A percentile compares a stretch with the other conserved stretches of the same genome.
phyloP scores from a whole-genome alignment of 1,140 invertebrate genomes.

The Hyles euphorbiae region DNA sequence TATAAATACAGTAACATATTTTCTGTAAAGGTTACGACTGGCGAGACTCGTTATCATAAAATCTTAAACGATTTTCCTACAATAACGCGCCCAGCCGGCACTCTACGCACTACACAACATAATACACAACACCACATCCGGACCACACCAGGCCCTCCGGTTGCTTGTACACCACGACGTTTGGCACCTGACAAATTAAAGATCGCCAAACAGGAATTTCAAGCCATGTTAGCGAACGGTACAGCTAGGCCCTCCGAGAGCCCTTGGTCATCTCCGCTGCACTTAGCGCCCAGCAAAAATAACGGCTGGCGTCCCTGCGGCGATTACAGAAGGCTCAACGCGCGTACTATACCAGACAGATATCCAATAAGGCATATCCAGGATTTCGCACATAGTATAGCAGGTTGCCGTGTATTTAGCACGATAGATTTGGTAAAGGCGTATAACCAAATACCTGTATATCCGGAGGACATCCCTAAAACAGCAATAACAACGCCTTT shows the following conservation, averaged over 20 bases:
- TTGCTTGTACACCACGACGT: neutral
- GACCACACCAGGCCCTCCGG: constrained; percentile 3
- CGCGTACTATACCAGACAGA: constrained; percentile 11
- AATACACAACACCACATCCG: constrained; percentile 5
- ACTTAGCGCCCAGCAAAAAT: too few species aligned
- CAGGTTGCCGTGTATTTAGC: constrained; percentile 10
- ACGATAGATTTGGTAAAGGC: constrained; percentile 9
- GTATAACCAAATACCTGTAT: neutral
- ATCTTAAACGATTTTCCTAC: constrained; percentile 4
- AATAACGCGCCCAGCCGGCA: constrained; percentile 4
- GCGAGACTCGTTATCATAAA: neutral
- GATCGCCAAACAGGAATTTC: constrained; percentile 8
- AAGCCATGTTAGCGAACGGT: neutral
- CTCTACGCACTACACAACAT: neutral
- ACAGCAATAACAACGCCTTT: too few species aligned
- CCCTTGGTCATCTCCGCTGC: too few species aligned
- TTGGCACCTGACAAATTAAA: constrained; percentile 12
- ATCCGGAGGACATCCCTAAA: too few species aligned
- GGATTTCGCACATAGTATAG: constrained; percentile 10
- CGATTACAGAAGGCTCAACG: constrained; percentile 10
- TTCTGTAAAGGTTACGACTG: neutral
- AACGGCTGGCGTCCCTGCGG: constrained; percentile 9
- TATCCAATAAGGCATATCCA: constrained; percentile 11
- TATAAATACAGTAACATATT: constrained; percentile 15
- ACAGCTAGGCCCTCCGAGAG: constrained; percentile 4